These are phyloP conservation scores for Lepetodrilus schrolli DNA, from an alignment of 2,888 invertebrate species.

Conservation along the genomic window DNA sequence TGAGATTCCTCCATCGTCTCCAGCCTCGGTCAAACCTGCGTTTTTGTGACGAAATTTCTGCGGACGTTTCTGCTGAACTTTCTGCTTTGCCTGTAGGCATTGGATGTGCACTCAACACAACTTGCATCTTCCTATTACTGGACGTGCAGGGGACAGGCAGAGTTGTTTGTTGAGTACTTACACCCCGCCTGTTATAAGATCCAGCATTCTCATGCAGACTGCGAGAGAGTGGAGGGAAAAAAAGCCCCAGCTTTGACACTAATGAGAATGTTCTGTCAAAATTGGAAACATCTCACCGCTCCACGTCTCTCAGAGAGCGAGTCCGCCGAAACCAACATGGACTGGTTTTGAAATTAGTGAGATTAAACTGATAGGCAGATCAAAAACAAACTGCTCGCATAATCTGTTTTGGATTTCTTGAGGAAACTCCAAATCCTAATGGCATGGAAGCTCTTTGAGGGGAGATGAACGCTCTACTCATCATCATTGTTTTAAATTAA, in stretches of 20 bases:
- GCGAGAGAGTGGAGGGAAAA: too few relatives aligned
- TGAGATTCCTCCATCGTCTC: too few relatives aligned
- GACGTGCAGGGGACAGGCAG: too few relatives aligned
- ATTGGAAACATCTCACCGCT: conserved; percentile 7
- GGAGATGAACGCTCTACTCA: too few relatives aligned
- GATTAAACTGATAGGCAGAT: neutral
- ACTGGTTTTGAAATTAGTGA: conserved; percentile 16
- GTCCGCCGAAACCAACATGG: neutral
- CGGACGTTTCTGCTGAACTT: too few relatives aligned
- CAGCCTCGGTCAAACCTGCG: too few relatives aligned
- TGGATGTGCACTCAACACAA: neutral
- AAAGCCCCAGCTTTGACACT: neutral
- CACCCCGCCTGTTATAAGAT: neutral
- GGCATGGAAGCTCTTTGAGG: too few relatives aligned
- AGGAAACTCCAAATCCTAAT: neutral
- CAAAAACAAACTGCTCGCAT: conserved; percentile 3
- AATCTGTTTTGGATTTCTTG: conserved; percentile 1
- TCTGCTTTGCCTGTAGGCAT: too few relatives aligned
- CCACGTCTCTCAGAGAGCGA: neutral
- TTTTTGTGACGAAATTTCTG: too few relatives aligned
- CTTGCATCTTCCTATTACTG: conserved; percentile 1
- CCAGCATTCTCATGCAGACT: neutral
- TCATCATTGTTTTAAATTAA: too few relatives aligned
- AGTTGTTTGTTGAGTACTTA: too few relatives aligned
- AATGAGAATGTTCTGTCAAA: conserved; percentile 21